Percentiles rank a stretch among this genome's conserved stretches.
phyloP scores from a whole-genome alignment of 2,888 invertebrate genomes.

The Germaria angustata region DNA sequence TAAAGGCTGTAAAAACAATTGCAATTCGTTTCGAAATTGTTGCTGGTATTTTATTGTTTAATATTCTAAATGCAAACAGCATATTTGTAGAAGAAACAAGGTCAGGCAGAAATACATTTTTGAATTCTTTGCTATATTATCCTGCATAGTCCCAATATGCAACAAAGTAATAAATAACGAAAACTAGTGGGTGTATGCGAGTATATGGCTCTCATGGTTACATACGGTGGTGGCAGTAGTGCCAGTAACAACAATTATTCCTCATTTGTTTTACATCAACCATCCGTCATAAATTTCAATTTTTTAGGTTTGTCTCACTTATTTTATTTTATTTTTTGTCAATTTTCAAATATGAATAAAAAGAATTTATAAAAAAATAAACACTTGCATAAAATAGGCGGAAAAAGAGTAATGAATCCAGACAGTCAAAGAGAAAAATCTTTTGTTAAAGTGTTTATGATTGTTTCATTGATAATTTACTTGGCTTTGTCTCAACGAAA shows the following conservation, averaged over 20 bases:
- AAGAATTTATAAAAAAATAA: background rate
- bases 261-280: slow-evolving; percentile 47
- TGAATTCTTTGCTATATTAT: slow-evolving; percentile 35
- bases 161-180: slow-evolving; percentile 30
- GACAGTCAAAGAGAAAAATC: background rate
- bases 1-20: slow-evolving; percentile 26
- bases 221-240: too few relatives aligned
- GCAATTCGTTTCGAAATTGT: slow-evolving; percentile 40
- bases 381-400: background rate
- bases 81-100: slow-evolving; percentile 51
- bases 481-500: too few relatives aligned
- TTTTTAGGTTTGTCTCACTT: slow-evolving; percentile 33
- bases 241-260: slow-evolving; percentile 43
- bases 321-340: background rate
- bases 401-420: background rate
- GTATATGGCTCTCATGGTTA: too few relatives aligned
- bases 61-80: slow-evolving; percentile 20
- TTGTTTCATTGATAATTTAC: too few relatives aligned
- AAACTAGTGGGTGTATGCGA: background rate
- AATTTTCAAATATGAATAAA: background rate
- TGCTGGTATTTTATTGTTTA: slow-evolving; percentile 11
- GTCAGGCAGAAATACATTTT: slow-evolving; percentile 39
- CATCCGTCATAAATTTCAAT: slow-evolving; percentile 45
- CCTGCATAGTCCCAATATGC: slow-evolving; percentile 49
- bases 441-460: too few relatives aligned